Conservation (phyloP, 2,888 invertebrate species). For the Tupiocoris notatus region DNA sequence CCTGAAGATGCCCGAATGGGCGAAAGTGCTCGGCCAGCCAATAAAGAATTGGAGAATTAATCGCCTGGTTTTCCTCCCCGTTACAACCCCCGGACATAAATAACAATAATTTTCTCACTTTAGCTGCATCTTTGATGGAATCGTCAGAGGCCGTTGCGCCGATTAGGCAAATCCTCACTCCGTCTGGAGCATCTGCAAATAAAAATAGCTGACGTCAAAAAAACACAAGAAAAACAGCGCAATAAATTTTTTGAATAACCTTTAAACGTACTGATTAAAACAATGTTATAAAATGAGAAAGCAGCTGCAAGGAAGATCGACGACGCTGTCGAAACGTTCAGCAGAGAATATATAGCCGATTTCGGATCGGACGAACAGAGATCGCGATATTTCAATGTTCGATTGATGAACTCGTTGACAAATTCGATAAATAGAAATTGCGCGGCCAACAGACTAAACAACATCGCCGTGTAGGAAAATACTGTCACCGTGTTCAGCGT, state of each 20-base stretch:
- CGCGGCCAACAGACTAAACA: neutral
- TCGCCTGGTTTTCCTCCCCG: too few species aligned
- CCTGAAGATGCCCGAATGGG: too few species aligned
- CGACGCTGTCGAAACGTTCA: constrained; percentile 11
- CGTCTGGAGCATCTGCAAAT: constrained; percentile 30
- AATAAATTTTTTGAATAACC: too few species aligned
- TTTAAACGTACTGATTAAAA: constrained; percentile 11
- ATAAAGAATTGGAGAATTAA: too few species aligned
- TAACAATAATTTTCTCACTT: too few species aligned
- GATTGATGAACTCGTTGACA: constrained; percentile 23
- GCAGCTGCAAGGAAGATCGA: constrained; percentile 15
- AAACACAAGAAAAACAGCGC: too few species aligned
- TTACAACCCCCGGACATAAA: too few species aligned
- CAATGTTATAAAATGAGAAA: constrained; percentile 16
- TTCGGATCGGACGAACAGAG: constrained; percentile 20
- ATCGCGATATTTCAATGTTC: constrained; percentile 4
- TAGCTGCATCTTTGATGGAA: constrained; percentile 60
- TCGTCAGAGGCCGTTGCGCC: constrained; percentile 61
- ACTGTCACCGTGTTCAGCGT: neutral
- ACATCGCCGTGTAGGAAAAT: too few species aligned
- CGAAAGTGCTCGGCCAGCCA: too few species aligned
- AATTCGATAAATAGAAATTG: constrained; percentile 13
- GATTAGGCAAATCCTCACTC: constrained; percentile 61
- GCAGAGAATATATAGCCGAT: neutral
- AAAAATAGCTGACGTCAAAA: too few species aligned